Evolutionary conservation across 2,113 vertebrate species (phyloP).

Genomic region (Scopus umbretta): DNA sequence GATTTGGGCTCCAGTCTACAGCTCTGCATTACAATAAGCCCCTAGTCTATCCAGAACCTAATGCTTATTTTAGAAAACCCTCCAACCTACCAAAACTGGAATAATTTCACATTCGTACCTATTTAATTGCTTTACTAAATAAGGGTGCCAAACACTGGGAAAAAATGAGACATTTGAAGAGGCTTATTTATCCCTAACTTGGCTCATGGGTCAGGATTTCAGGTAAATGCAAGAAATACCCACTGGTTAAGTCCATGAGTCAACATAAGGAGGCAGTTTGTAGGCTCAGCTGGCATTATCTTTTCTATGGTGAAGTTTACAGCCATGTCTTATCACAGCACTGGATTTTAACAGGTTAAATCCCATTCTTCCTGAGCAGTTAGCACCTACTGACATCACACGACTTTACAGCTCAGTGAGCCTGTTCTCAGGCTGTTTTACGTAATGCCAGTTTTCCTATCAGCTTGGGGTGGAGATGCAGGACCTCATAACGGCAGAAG

Average conservation of each 20-base stretch:
- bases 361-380: background rate
- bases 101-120: background rate
- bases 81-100: background rate
- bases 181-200: background rate
- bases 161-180: background rate
- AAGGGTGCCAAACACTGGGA: background rate
- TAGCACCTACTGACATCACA: background rate
- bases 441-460: accelerated
- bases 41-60: background rate
- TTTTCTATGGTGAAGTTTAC: background rate
- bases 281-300: background rate
- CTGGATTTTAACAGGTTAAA: background rate
- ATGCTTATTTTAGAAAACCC: background rate
- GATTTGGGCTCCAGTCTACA: background rate
- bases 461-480: background rate
- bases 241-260: background rate
- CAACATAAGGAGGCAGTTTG: accelerated
- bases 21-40: background rate
- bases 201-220: background rate
- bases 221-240: background rate
- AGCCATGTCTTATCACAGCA: background rate
- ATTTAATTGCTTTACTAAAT: background rate
- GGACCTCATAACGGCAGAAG: background rate
- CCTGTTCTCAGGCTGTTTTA: background rate
- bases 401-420: background rate